Conservation (phyloP, 2,888 invertebrate species). For the Thymelicus acteon region DNA sequence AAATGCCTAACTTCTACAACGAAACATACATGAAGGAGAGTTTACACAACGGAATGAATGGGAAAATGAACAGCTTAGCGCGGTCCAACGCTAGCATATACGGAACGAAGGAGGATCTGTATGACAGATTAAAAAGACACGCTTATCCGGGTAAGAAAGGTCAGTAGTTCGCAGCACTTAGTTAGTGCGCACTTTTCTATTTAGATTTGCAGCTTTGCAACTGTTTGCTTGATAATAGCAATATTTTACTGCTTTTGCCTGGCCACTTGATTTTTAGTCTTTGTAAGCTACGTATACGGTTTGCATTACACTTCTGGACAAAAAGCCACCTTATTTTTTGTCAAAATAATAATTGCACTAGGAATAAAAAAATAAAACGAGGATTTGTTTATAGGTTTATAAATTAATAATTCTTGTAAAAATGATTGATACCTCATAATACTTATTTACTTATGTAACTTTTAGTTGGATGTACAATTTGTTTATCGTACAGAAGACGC, state of each 20-base stretch:
- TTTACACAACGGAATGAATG: conserved; percentile 92
- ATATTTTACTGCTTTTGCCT: background rate
- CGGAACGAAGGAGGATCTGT: conserved; percentile 97
- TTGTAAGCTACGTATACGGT: too few relatives aligned
- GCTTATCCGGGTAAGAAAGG: conserved; percentile 98
- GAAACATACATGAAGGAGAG: conserved; percentile 98
- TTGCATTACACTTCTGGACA: too few relatives aligned
- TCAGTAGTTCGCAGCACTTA: conserved; percentile 83
- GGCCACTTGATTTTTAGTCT: background rate
- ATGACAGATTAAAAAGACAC: conserved; percentile 97
- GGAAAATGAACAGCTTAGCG: conserved; percentile 96
- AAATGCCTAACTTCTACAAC: conserved; percentile 98
- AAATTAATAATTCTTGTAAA: too few relatives aligned
- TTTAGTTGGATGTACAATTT: background rate
- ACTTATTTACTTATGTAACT: too few relatives aligned
- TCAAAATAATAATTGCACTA: background rate
- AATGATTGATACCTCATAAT: too few relatives aligned
- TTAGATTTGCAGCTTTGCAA: conserved; percentile 55
- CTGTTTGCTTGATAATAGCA: background rate
- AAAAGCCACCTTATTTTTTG: background rate
- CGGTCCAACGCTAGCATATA: conserved; percentile 97
- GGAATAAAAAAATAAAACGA: background rate
- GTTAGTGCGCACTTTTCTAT: conserved; percentile 65
- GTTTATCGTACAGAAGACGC: conserved; percentile 3
- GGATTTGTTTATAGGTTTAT: too few relatives aligned